A percentile compares a stretch with the other conserved stretches of the same genome.
Evolutionary conservation across 2,113 vertebrate species (phyloP).

Genomic region (Trematocara unimaculatum): DNA sequence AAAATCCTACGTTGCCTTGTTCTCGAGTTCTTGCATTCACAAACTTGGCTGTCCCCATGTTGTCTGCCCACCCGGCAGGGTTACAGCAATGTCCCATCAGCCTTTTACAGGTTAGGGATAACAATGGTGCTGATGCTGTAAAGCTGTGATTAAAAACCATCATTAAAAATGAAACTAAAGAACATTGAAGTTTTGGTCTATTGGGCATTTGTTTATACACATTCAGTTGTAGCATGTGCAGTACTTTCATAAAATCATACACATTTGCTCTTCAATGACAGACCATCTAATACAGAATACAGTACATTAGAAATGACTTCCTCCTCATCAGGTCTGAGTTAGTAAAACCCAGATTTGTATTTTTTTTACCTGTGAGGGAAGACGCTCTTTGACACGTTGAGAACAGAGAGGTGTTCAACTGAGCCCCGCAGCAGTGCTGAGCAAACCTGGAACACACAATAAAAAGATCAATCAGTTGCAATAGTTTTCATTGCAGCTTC

Average conservation of each 20-base stretch:
- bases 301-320: background rate
- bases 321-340: background rate
- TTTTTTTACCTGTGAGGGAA: constrained; percentile 59
- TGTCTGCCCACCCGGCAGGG: background rate
- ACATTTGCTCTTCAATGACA: background rate
- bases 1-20: background rate
- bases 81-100: background rate
- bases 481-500: background rate
- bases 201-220: background rate
- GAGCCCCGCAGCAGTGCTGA: constrained; percentile 65
- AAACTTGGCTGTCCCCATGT: background rate
- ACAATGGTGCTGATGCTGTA: background rate
- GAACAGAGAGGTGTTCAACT: constrained; percentile 56
- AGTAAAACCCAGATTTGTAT: background rate
- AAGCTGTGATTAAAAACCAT: background rate
- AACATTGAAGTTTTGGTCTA: background rate
- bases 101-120: background rate
- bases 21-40: background rate
- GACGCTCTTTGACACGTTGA: constrained; percentile 63
- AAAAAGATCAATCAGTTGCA: background rate
- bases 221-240: background rate
- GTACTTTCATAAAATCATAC: accelerated
- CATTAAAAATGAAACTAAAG: background rate
- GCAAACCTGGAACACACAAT: constrained; percentile 47
- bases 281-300: background rate